Percentiles rank a stretch among this genome's conserved stretches.
Conservation (phyloP, 2,888 invertebrate genomes). For the Trachelus troglodyta region DNA sequence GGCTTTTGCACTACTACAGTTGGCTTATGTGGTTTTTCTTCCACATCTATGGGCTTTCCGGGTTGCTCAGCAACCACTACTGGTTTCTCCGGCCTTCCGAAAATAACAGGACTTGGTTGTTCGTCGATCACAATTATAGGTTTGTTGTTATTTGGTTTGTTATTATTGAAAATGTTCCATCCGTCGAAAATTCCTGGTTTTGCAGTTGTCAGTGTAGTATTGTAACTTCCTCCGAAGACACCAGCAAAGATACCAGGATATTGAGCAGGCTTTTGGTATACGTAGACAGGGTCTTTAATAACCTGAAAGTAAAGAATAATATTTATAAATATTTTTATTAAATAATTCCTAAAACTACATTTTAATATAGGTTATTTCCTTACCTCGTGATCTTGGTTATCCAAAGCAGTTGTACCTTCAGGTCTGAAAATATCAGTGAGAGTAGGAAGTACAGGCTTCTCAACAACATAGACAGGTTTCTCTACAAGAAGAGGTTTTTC, state of each 20-base stretch:
- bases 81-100: not conserved
- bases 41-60: not conserved
- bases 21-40: not conserved
- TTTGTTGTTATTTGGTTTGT: not conserved
- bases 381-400: slow-evolving; percentile 22
- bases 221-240: slow-evolving; percentile 3
- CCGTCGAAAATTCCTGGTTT: slow-evolving; percentile 1
- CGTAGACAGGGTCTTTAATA: slow-evolving; percentile 27
- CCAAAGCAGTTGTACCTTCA: not conserved
- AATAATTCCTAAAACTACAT: not conserved
- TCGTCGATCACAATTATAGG: slow-evolving; percentile 1
- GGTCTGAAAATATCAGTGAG: not conserved
- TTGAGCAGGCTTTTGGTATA: slow-evolving; percentile 24
- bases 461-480: slow-evolving; percentile 26
- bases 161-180: slow-evolving; percentile 7
- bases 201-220: not conserved
- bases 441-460: slow-evolving; percentile 15
- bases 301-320: slow-evolving; percentile 15
- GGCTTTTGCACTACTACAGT: not conserved
- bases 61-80: not conserved
- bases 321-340: not conserved
- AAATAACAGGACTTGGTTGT: not conserved
- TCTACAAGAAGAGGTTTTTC: slow-evolving; percentile 25
- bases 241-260: slow-evolving; percentile 10
- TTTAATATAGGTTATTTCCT: not conserved